phyloP scores from a whole-genome alignment of 2,888 invertebrate species.

The Drosophila setosimentum region DNA sequence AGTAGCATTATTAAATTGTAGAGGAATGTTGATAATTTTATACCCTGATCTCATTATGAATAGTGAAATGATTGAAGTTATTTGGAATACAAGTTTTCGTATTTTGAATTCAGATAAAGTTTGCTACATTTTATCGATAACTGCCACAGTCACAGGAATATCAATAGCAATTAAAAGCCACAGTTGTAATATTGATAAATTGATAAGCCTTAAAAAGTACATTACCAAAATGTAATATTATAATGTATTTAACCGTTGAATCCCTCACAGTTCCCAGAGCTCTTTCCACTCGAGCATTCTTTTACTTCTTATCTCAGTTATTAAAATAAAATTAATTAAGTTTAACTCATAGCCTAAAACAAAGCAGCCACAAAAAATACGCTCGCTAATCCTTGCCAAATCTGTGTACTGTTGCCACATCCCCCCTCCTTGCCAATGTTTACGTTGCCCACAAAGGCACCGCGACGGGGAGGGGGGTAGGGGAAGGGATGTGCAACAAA shows the following conservation, averaged over 20 bases:
- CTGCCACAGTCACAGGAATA: too few relatives aligned
- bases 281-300: background rate
- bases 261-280: too few relatives aligned
- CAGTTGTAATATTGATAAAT: too few relatives aligned
- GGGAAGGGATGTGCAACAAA: constrained; percentile 43
- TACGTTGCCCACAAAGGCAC: constrained; percentile 37
- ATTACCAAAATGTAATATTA: too few relatives aligned
- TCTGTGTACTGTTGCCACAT: constrained; percentile 21
- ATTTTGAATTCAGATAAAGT: too few relatives aligned
- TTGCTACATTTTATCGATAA: too few relatives aligned
- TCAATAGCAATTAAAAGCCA: too few relatives aligned
- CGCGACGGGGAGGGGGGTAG: constrained; percentile 25
- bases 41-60: too few relatives aligned
- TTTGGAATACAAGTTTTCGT: too few relatives aligned
- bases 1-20: background rate
- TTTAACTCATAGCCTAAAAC: constrained; percentile 44
- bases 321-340: constrained; percentile 67
- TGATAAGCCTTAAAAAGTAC: too few relatives aligned
- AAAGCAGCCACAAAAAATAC: constrained; percentile 43
- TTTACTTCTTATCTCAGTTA: background rate
- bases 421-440: background rate
- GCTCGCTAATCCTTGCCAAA: constrained; percentile 63
- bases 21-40: too few relatives aligned
- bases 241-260: background rate
- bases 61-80: too few relatives aligned